Percentiles rank a stretch among this genome's conserved stretches.
These are phyloP conservation scores for Gymnoscopelus microlampas DNA, from an alignment of 2,797 vertebrate species.

Conservation along the genomic window DNA sequence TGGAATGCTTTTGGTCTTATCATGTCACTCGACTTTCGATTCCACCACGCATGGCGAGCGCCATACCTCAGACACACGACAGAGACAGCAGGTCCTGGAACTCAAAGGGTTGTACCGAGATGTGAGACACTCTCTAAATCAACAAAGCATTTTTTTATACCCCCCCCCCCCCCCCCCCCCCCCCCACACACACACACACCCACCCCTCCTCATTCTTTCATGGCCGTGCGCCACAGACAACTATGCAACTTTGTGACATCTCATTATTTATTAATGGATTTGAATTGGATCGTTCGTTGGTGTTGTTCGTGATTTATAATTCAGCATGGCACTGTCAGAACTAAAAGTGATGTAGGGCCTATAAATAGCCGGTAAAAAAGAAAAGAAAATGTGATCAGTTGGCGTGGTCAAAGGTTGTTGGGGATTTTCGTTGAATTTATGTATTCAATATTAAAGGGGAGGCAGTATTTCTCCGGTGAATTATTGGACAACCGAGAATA, in stretches of 20 bases:
- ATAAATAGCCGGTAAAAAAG: too few relatives aligned
- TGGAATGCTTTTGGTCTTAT: conserved; percentile 74
- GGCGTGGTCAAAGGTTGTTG: conserved; percentile 2
- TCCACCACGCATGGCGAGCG: conserved; percentile 36
- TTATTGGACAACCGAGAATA: too few relatives aligned
- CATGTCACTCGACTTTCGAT: conserved; percentile 39
- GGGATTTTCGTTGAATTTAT: conserved; percentile 13
- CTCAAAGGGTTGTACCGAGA: conserved; percentile 19
- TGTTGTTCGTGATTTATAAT: conserved; percentile 21
- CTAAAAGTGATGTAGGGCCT: neutral
- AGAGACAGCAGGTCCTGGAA: conserved; percentile 36
- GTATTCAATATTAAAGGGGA: conserved; percentile 21
- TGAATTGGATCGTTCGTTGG: conserved; percentile 11
- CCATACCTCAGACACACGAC: conserved; percentile 28
- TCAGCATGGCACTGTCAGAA: neutral
- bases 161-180: too few relatives aligned
- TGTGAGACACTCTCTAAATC: conserved; percentile 29
- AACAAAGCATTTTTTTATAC: conserved; percentile 17
- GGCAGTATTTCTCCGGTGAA: conserved; percentile 27
- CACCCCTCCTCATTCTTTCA: conserved; percentile 4
- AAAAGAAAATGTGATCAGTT: neutral
- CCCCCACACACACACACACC: too few relatives aligned
- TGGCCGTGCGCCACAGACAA: conserved; percentile 21
- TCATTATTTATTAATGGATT: conserved; percentile 17
- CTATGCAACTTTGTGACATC: conserved; percentile 19